Percentiles rank a stretch among this genome's conserved stretches.
These are phyloP conservation scores for Dendrocincla fuliginosa DNA, from an alignment of 2,797 vertebrate species.

Conservation along the genomic window DNA sequence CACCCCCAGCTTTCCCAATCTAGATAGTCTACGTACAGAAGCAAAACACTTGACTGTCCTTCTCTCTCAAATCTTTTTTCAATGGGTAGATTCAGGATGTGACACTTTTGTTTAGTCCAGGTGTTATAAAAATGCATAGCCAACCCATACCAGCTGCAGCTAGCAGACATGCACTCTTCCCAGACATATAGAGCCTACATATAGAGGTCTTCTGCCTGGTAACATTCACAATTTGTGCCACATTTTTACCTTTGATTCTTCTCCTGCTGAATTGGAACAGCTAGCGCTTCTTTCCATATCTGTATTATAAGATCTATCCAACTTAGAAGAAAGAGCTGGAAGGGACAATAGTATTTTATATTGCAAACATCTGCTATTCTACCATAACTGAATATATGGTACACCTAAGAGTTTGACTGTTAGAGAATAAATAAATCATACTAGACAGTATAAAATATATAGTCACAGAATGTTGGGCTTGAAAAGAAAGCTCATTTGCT, in stretches of 20 bases:
- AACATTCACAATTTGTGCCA: background rate
- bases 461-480: background rate
- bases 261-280: background rate
- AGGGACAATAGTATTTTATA: background rate
- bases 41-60: background rate
- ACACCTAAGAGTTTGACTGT: background rate
- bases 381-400: background rate
- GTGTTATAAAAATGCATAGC: background rate
- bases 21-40: background rate
- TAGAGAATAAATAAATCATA: background rate
- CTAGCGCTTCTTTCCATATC: background rate
- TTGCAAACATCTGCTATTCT: background rate
- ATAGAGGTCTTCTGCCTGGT: background rate
- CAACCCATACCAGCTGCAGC: background rate
- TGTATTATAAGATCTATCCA: background rate
- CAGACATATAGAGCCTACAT: background rate
- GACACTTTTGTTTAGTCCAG: background rate
- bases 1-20: background rate
- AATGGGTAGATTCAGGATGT: background rate
- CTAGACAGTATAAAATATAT: background rate
- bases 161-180: background rate
- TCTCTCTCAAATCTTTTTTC: background rate
- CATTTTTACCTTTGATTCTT: background rate
- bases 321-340: background rate
- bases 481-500: background rate